phyloP scores from a whole-genome alignment of 2,113 vertebrate genomes.

The Hymenochirus boettgeri region DNA sequence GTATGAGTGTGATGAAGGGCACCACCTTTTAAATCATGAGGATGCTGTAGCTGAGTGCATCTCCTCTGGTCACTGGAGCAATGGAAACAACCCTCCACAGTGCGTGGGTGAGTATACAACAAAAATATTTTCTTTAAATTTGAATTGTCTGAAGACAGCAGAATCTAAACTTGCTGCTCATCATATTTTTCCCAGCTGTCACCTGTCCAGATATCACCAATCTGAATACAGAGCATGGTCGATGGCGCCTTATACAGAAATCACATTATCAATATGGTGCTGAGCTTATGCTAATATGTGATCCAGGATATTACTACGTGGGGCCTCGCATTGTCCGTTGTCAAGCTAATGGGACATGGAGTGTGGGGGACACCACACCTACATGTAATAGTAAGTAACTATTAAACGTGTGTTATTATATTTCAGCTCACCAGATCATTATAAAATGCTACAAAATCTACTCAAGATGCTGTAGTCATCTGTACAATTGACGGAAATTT shows the following conservation, averaged over 20 bases:
- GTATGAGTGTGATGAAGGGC: constrained; percentile 85
- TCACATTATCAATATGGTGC: constrained; percentile 87
- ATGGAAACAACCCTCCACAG: constrained; percentile 73
- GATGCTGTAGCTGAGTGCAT: constrained; percentile 73
- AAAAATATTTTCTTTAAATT: not conserved
- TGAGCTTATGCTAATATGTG: constrained; percentile 92
- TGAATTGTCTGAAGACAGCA: not conserved
- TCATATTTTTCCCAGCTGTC: constrained; percentile 62
- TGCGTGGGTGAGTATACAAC: constrained; percentile 76
- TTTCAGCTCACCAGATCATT: not conserved
- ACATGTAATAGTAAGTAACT: constrained; percentile 85
- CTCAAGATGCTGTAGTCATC: no score
- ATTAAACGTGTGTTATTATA: not conserved
- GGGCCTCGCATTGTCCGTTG: constrained; percentile 87
- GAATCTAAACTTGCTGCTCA: rapidly evolving
- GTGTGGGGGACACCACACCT: constrained; percentile 78
- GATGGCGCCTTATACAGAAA: constrained; percentile 91
- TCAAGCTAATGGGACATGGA: constrained; percentile 87
- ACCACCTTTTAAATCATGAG: constrained; percentile 67
- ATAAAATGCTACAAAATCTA: no score
- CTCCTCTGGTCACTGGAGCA: constrained; percentile 84
- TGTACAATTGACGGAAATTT: no score
- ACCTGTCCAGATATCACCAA: constrained; percentile 84
- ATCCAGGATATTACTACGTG: constrained; percentile 92
- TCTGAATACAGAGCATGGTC: constrained; percentile 82